phyloP scores from a whole-genome alignment of 2,888 invertebrate species.

The Drosophila histrio region DNA sequence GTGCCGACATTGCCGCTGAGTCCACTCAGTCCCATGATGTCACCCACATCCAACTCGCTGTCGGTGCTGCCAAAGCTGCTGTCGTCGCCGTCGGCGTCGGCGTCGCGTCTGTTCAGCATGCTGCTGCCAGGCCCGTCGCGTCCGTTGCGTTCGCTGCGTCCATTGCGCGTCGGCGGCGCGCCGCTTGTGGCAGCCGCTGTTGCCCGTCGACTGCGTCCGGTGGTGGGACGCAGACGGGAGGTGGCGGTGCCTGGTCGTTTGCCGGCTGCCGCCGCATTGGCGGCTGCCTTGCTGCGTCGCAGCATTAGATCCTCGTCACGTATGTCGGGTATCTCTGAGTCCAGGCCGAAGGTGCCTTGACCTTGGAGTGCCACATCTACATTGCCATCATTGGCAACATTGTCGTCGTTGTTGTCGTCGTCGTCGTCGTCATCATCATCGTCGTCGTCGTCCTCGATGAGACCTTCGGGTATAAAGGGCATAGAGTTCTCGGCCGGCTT shows the following conservation, averaged over 20 bases:
- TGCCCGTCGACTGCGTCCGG: slow-evolving; percentile 79
- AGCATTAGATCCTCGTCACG: slow-evolving; percentile 76
- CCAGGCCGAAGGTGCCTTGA: slow-evolving; percentile 60
- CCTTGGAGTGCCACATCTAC: not conserved
- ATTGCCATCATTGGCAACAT: slow-evolving; percentile 58
- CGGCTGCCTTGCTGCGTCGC: slow-evolving; percentile 42
- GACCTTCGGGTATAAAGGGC: slow-evolving; percentile 82
- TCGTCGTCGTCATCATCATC: slow-evolving; percentile 63
- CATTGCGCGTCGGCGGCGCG: slow-evolving; percentile 24
- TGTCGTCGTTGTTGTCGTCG: slow-evolving; percentile 53
- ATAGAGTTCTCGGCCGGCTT: slow-evolving; percentile 82
- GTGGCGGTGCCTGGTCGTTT: slow-evolving; percentile 75
- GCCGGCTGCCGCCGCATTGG: slow-evolving; percentile 1
- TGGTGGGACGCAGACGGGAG: slow-evolving; percentile 81
- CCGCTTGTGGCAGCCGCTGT: slow-evolving; percentile 7
- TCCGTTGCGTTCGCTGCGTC: slow-evolving; percentile 49
- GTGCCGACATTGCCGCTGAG: slow-evolving; percentile 31
- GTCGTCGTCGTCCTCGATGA: slow-evolving; percentile 83
- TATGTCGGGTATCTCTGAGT: slow-evolving; percentile 79
- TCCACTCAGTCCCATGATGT: slow-evolving; percentile 70
- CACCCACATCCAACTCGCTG: slow-evolving; percentile 82
- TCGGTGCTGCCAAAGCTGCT: slow-evolving; percentile 83
- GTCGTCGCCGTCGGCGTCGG: slow-evolving; percentile 81
- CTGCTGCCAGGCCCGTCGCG: slow-evolving; percentile 44
- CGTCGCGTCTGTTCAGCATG: slow-evolving; percentile 52